Evolutionary conservation across 2,888 invertebrate genomes (phyloP), one percentile per base, ranked within the genome.

Genomic region (Thecophora atra): DNA sequence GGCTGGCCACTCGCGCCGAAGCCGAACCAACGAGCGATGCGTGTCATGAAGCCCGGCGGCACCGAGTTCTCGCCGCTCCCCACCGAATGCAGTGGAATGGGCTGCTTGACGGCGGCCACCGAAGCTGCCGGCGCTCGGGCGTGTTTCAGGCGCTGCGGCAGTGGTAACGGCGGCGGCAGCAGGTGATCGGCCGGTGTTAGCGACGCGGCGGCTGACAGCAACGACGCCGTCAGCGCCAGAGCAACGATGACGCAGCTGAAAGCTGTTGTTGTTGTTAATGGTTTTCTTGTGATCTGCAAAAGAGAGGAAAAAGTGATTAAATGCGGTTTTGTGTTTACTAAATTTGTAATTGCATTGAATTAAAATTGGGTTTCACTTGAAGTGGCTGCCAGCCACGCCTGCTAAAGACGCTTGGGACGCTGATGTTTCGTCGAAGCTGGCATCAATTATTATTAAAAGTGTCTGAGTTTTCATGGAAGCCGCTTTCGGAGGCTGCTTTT

Each of bases 1-100:
- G 78, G n/a, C 72, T 15, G n/a, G 68, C 78, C 78, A 11, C 74
- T 79, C 1, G 78, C 76, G 42, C 82, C 82, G 72, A 83, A 79
- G 21, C 86, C 86, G 76, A 87, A 85, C 87, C 87, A 87, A 69
- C 85, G 80, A 28, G 86, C 87, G 71, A 87, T 81, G 65, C 86
- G 81, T 70, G 84, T 83, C 83, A 87, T 85, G 74, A 87, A 83
- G 42, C 86, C 84, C 4, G 82, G 76, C 37, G 77, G 77, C 60
- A 51, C 51, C 13, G 37, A 15, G 37, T 8, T 28, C 19, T n/a
- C 37, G 37, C 37, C 28, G 28, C 19, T 21, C 5, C 66, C 7
- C n/a, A n/a, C n/a, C 13, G 52, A 28, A 52, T 75, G 44, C 11
- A 28, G 1, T 67, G 71, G 44, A 51, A 72, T 60, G 54, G n/a